Base-by-base conservation (phyloP, 2,113 vertebrate genomes). In the Uropsilus gracilis region DNA sequence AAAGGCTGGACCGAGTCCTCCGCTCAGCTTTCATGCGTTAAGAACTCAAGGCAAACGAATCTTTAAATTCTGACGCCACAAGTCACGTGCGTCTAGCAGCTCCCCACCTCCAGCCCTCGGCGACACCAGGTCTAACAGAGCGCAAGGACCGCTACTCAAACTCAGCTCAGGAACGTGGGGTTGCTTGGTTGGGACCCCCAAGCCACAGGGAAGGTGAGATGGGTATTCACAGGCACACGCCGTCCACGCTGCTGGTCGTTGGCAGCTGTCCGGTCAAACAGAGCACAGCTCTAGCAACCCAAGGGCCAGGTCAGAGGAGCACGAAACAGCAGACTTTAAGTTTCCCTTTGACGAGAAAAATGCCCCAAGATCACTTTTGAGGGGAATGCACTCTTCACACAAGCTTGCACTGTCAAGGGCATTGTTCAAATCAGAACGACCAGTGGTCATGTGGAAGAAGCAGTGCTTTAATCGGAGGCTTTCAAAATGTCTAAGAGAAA, bases 401-500 rank as follows among this genome's bases (percentile, higher is more conserved):
- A 84, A 89, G 55, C 82, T 55, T 86, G 39, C 66, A 66, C 75
- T 64, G 85, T 30, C 57, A 95, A 81, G 7, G 39, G 8, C 64
- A 87, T 73, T 91, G 90, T 68, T 95, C 66, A 90, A 77, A 94
- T 82, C 46, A 94, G 16, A 44, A 78, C 11, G 76, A 81, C 4
- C 69, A 32, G 42, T 18, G 14, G 11, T 16, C 17, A 42, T 77
- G 39, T 77, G 42, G 78, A 39, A 39, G 46, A 75, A n/a, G 2
- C 30, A 73, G n/a, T 39, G 10, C 64, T 86, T 95, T 94, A 81
- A 86, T 59, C 44, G 86, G 59, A 90, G 53, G 50, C 72, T 95
- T 96, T 95, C 76, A 96, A 90, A 63, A 61, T 61, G 78, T 24
- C 1, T 76, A 93, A 86, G 28, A 75, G 48, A 93, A 50, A 90